Evolutionary conservation across 2,888 invertebrate genomes (phyloP).

Genomic region (Melieria crassipennis): DNA sequence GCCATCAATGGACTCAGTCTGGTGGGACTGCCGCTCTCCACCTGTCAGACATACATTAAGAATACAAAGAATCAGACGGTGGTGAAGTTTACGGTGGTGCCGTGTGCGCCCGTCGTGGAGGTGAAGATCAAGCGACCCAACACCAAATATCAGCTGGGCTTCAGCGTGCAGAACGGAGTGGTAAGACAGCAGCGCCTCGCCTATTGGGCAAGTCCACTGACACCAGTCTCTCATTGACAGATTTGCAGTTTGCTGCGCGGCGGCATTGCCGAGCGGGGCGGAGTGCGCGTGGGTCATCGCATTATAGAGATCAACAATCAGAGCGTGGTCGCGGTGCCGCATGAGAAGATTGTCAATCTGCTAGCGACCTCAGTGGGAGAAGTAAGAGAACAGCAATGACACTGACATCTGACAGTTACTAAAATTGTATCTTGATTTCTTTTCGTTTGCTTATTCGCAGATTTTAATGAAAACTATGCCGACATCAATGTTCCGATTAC

Average conservation of each 20-base stretch:
- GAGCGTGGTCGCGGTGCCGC: constrained; percentile 99
- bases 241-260: constrained; percentile 98
- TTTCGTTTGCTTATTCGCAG: constrained; percentile 69
- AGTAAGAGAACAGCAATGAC: constrained; percentile 69
- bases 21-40: constrained; percentile 96
- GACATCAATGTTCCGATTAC: constrained; percentile 98
- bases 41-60: constrained; percentile 99
- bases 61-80: constrained; percentile 98
- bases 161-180: constrained; percentile 99
- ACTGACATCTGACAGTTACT: background rate
- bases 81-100: constrained; percentile 98
- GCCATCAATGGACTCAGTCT: constrained; percentile 98
- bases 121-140: constrained; percentile 99
- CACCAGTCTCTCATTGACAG: constrained; percentile 58
- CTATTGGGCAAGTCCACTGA: background rate
- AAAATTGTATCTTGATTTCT: background rate
- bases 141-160: constrained; percentile 99
- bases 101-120: constrained; percentile 99
- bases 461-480: constrained; percentile 99
- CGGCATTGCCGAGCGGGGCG: constrained; percentile 98
- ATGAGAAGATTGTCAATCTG: constrained; percentile 99
- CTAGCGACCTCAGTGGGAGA: constrained; percentile 99
- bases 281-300: constrained; percentile 97
- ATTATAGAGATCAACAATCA: constrained; percentile 99
- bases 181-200: constrained; percentile 68